A percentile compares a stretch with the other conserved stretches of the same genome.
phyloP scores from a whole-genome alignment of 2,113 vertebrate genomes.

The Hiodon alosoides region DNA sequence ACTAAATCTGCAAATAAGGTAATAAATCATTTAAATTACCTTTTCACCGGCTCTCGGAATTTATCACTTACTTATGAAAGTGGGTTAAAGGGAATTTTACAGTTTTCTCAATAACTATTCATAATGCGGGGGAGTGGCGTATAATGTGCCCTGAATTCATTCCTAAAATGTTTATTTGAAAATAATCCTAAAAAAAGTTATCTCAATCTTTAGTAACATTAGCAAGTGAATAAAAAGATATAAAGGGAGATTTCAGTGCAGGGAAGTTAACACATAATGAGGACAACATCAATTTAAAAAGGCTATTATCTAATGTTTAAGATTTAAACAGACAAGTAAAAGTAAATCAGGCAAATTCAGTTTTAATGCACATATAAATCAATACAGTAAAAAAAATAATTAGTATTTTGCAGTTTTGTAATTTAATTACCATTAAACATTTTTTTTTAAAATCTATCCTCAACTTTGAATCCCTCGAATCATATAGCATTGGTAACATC shows the following conservation, averaged over 20 bases:
- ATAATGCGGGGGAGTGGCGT: slow-evolving; percentile 32
- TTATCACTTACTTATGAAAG: slow-evolving; percentile 28
- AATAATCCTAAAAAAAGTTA: slow-evolving; percentile 25
- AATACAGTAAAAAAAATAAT: too few species aligned
- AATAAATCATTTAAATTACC: slow-evolving; percentile 56
- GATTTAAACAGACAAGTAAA: too few species aligned
- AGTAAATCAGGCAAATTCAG: too few species aligned
- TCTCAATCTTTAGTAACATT: background rate
- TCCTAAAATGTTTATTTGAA: slow-evolving; percentile 35
- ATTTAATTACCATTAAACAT: too few species aligned
- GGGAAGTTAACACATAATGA: background rate
- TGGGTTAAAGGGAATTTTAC: slow-evolving; percentile 26
- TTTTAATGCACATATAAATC: too few species aligned
- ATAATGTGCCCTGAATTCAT: slow-evolving; percentile 21
- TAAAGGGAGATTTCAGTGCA: background rate
- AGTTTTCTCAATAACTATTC: slow-evolving; percentile 44
- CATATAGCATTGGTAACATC: too few species aligned
- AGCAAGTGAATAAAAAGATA: background rate
- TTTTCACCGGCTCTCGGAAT: slow-evolving; percentile 36
- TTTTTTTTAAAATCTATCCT: too few species aligned
- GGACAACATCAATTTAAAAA: background rate
- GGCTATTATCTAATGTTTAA: too few species aligned
- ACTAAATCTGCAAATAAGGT: slow-evolving; percentile 42
- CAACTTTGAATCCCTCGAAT: too few species aligned
- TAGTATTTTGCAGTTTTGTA: too few species aligned